Evolutionary conservation across 2,888 invertebrate species (phyloP), one percentile per base, ranked within the genome.

Genomic region (Dicycla oo): DNA sequence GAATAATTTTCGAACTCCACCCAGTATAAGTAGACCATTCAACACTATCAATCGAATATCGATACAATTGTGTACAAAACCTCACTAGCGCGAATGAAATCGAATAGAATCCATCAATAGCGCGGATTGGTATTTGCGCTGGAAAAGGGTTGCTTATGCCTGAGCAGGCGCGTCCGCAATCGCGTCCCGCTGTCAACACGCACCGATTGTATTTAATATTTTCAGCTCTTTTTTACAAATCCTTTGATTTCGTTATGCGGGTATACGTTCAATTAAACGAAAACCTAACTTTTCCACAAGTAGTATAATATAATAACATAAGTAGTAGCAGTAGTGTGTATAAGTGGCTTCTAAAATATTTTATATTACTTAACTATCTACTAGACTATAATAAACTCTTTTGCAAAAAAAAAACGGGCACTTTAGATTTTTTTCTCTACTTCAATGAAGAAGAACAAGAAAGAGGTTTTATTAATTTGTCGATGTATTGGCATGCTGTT

Each of bases 141-240:
- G 87, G 90, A 90, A 90, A 89, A 90, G 77, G 87, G 88, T 86
- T 88, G 87, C 87, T 88, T 89, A 88, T 89, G 89, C 88, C 87
- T 87, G 89, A 83, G 66, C 81, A 81, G 81, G 75, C 84, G 83
- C 85, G 82, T 79, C 89, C 88, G 85, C 90, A 89, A 87, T 87
- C 85, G 84, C 82, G 78, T 82, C 74, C 80, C 87, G 82, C 84
- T 88, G 90, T 88, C 89, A 88, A 87, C 87, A 88, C 82, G 86
- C 83, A 74, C 61, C 74, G 71, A 78, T 81, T 80, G 73, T 78
- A 68, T 79, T 73, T 72, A 69, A 82, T 82, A 83, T 81, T 77
- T 76, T 72, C 60, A 69, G 40, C 58, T 67, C 47, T 72, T 73
- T 72, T 75, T 65, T 74, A 34, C 47, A 57, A 62, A 62, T 47